Evolutionary conservation across 2,888 invertebrate species (phyloP), one percentile per base, ranked within the genome.

Genomic region (Geophilus truncorum): DNA sequence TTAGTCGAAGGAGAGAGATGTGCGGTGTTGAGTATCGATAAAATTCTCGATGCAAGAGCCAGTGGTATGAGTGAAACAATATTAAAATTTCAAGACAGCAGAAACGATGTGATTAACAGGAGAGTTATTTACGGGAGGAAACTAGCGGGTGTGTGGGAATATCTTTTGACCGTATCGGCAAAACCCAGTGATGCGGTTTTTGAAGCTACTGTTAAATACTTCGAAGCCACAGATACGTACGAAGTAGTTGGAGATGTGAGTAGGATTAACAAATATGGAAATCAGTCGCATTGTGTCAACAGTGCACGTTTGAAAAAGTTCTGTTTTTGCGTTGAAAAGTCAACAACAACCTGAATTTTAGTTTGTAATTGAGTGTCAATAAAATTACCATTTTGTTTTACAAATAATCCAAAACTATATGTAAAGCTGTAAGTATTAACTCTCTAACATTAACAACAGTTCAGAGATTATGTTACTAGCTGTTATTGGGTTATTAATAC

Each of bases 211-310:
- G 80, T 80, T 28, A 15, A 70, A 10, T 70, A 32, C 23, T 70
- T 80, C 23, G 80, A 80, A 34, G 15, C 3, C 6, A 21, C 1
- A 4, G 36, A 23, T 1, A 77, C 23, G 15, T 80, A 40, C 28
- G 6, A 28, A 45, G 51, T 80, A 7, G 28, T 23, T 84, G 95
- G 95, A 25, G 91, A 93, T 28, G 85, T 88, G 23, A 88, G 88
- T 80, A 84, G 88, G 36, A 85, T 87, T 7, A 88, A 88, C 82
- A 82, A 84, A 12, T 88, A 88, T 81, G 86, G 87, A 0, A 84
- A 85, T 77, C 87, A 87, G 82, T 86, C 87, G 28, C 62, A 81
- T 9, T 88, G 88, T 84, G 84, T 88, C 5, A 79, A 84, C 3
- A 84, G 85, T 62, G 83, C 82, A n/a, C 83, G 83, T 34, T 77